Evolutionary conservation across 2,113 vertebrate species (phyloP), one percentile per base, ranked within the genome.

Genomic region (Tetrax tetrax): DNA sequence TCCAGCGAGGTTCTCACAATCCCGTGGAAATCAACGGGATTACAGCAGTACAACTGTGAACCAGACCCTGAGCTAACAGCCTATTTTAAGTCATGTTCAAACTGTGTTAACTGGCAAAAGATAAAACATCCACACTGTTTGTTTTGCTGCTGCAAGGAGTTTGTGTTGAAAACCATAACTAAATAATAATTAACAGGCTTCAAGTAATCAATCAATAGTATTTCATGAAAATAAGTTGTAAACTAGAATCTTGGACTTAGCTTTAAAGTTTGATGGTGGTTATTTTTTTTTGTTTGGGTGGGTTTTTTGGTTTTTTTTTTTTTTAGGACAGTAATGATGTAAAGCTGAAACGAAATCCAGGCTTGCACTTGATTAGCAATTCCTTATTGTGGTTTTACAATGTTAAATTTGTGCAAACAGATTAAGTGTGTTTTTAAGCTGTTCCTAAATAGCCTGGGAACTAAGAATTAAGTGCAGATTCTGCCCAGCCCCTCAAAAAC

Each of bases 401-500:
- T 93, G 95, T 93, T 78, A 97, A 93, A 95, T 96, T 97, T 97
- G 93, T 97, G 97, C 94, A 97, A 97, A 98, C 97, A 98, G 96
- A 97, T 97, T 97, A 97, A 95, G 66, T 83, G 93, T 96, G 94
- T 97, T 98, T 97, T 97, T 97, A 97, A 97, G 95, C 91, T 96
- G 95, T 96, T 98, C 96, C 97, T 96, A 97, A 98, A 97, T 94
- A 98, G 96, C 95, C 95, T 98, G 97, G 95, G 97, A 98, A 98
- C 93, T 90, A 97, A 94, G 97, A 98, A 98, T 98, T 97, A 98
- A 97, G 90, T 72, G 83, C 85, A 95, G 80, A 96, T 97, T 97
- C 97, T 97, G 92, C 86, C 93, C 96, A 96, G 92, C 93, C 96
- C 95, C 94, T 98, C 76, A 95, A 96, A 98, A 97, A 50, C 87